A percentile compares a stretch with the other conserved stretches of the same genome.
Conservation (phyloP, 2,888 invertebrate genomes). For the Diarsia mendica region DNA sequence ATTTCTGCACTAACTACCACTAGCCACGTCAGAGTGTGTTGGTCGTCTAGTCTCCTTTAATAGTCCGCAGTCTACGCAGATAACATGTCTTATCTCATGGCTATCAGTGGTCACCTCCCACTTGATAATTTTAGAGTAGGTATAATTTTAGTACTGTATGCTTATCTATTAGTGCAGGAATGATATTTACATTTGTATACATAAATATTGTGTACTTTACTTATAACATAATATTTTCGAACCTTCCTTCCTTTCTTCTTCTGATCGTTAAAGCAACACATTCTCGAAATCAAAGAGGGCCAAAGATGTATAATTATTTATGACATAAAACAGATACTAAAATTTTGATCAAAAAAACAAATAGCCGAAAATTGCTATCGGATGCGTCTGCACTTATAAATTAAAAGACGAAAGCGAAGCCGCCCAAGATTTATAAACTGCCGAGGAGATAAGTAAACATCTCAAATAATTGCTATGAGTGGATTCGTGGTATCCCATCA, state of each 20-base stretch:
- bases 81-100: background rate
- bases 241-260: background rate
- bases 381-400: constrained; percentile 35
- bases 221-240: too few species aligned
- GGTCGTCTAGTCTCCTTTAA: background rate
- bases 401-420: constrained; percentile 18
- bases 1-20: background rate
- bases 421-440: constrained; percentile 29
- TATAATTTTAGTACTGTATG: constrained; percentile 4
- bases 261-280: background rate
- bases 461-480: constrained; percentile 41
- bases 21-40: background rate
- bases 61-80: background rate
- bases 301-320: background rate
- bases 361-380: constrained; percentile 8
- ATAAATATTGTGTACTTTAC: background rate
- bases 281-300: background rate
- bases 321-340: background rate
- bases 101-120: background rate
- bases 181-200: background rate
- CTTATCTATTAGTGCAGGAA: background rate
- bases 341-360: constrained; percentile 36
- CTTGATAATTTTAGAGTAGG: background rate
- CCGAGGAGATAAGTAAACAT: constrained; percentile 28
- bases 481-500: constrained; percentile 56